Conservation (phyloP, 2,888 invertebrate species). For the Spodoptera exigua region DNA sequence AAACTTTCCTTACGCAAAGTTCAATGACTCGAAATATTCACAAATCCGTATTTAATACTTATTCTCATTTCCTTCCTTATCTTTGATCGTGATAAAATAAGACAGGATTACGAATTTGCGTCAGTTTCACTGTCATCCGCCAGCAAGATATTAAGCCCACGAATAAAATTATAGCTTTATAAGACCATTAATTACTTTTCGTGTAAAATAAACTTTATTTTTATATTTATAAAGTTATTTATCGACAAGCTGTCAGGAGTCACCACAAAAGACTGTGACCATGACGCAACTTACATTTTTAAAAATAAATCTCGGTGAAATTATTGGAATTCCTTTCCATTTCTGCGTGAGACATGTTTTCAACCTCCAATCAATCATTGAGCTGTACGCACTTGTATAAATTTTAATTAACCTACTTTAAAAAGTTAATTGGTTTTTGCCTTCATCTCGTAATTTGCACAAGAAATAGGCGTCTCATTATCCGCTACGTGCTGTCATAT, state of each 20-base stretch:
- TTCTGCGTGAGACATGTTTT: constrained; percentile 7
- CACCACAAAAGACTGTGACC: constrained; percentile 1
- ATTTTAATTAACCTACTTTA: constrained; percentile 35
- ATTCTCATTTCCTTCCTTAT: neutral
- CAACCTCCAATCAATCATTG: constrained; percentile 28
- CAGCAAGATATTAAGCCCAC: constrained; percentile 1
- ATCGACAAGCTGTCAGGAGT: constrained; percentile 26
- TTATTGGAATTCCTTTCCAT: constrained; percentile 14
- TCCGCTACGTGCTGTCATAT: constrained; percentile 2
- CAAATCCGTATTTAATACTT: too few relatives aligned
- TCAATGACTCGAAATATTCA: too few relatives aligned
- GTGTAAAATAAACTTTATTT: constrained; percentile 11
- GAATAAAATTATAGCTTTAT: constrained; percentile 5
- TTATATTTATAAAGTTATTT: constrained; percentile 36
- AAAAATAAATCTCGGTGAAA: constrained; percentile 11
- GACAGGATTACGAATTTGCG: neutral
- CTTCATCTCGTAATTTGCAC: constrained; percentile 25
- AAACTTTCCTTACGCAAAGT: too few relatives aligned
- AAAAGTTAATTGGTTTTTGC: constrained; percentile 21
- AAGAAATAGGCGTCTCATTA: constrained; percentile 4
- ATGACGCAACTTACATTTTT: constrained; percentile 5
- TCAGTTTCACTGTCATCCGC: neutral
- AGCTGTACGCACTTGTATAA: constrained; percentile 9
- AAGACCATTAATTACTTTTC: constrained; percentile 6
- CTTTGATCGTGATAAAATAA: neutral